Evolutionary conservation across 2,113 vertebrate species (phyloP).

Genomic region (Rhinichthys klamathensis): DNA sequence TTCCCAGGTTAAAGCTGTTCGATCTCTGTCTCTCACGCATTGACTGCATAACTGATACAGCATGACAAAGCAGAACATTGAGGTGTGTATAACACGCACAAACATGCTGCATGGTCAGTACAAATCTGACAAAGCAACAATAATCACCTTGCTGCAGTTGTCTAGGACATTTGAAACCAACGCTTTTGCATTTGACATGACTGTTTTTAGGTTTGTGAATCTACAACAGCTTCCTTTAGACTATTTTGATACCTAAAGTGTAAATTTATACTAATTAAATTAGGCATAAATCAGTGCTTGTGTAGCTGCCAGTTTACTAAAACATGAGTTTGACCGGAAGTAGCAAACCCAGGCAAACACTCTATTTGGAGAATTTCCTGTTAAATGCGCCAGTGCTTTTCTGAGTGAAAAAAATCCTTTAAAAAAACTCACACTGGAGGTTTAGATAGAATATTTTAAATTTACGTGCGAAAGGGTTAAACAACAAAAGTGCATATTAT

Average conservation of each 20-base stretch:
- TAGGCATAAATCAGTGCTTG: background rate
- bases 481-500: background rate
- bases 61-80: background rate
- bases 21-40: background rate
- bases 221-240: background rate
- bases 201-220: background rate
- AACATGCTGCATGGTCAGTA: too few species aligned
- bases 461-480: too few species aligned
- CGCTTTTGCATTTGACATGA: background rate
- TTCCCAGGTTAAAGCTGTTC: conserved; percentile 13
- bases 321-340: background rate
- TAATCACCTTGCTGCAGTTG: background rate
- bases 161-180: background rate
- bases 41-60: conserved; percentile 1
- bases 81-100: background rate
- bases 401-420: background rate
- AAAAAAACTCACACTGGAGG: background rate
- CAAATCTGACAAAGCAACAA: background rate
- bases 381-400: background rate
- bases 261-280: background rate
- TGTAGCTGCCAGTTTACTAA: background rate
- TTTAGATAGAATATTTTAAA: too few species aligned
- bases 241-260: background rate
- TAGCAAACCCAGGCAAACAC: background rate
- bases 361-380: background rate